A percentile compares a stretch with the other conserved stretches of the same genome.
phyloP scores from a whole-genome alignment of 2,113 vertebrate species.

The Dicerorhinus sumatrensis region DNA sequence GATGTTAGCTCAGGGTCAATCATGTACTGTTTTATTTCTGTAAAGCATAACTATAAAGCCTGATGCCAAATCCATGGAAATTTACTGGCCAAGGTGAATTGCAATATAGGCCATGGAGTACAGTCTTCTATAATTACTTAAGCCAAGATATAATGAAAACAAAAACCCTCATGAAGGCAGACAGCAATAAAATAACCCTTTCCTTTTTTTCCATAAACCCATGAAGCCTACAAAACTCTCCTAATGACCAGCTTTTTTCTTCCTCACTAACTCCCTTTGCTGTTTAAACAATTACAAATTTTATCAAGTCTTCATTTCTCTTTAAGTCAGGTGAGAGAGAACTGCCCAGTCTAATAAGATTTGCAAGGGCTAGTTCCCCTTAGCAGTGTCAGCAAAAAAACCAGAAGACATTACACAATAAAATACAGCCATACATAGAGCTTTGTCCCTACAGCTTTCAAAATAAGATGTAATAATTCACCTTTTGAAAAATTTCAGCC shows the following conservation, averaged over 20 bases:
- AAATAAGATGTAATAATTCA: slow-evolving; percentile 77
- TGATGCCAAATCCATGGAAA: slow-evolving; percentile 51
- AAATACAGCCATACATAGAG: slow-evolving; percentile 80
- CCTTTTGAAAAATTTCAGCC: slow-evolving; percentile 49
- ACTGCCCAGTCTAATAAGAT: slow-evolving; percentile 81
- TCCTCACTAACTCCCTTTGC: slow-evolving; percentile 43
- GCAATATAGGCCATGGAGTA: not conserved
- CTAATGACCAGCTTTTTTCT: not conserved
- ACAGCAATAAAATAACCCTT: slow-evolving; percentile 31
- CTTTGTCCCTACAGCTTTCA: slow-evolving; percentile 72
- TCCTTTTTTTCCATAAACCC: not conserved
- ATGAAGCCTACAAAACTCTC: slow-evolving; percentile 9
- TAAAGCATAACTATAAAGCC: slow-evolving; percentile 31
- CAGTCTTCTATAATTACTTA: slow-evolving; percentile 41
- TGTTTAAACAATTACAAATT: slow-evolving; percentile 65
- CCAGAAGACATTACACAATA: slow-evolving; percentile 83
- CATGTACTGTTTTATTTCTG: slow-evolving; percentile 37
- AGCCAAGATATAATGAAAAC: slow-evolving; percentile 40
- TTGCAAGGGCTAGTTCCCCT: slow-evolving; percentile 76
- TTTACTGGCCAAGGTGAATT: slow-evolving; percentile 51
- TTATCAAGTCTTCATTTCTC: slow-evolving; percentile 52
- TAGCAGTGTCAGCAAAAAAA: slow-evolving; percentile 78
- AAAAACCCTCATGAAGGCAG: slow-evolving; percentile 58
- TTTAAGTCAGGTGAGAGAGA: slow-evolving; percentile 77
- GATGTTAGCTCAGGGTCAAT: too few species aligned